Conservation (phyloP, 2,797 vertebrate genomes). For the Darevskia nairensis region DNA sequence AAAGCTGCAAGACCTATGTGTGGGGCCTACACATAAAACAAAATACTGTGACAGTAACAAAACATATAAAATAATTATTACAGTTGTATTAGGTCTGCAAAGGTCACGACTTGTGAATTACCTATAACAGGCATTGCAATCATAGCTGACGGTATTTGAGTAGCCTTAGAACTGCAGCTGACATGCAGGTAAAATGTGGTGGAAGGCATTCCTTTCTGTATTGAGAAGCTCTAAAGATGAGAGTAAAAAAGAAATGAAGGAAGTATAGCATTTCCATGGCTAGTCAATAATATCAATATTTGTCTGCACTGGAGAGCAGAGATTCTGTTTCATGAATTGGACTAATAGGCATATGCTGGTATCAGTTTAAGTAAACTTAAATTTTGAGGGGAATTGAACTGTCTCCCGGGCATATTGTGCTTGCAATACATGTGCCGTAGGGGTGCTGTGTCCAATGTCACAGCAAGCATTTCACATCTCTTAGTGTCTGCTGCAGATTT, state of each 20-base stretch:
- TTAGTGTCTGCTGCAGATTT: background rate
- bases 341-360: background rate
- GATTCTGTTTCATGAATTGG: background rate
- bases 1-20: too few species aligned
- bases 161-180: too few species aligned
- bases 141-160: too few species aligned
- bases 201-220: background rate
- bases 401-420: background rate
- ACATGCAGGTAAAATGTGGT: too few species aligned
- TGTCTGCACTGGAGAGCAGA: background rate
- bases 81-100: too few species aligned
- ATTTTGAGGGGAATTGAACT: background rate
- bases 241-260: background rate
- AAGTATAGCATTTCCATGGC: background rate
- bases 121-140: too few species aligned
- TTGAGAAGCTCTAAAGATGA: background rate
- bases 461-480: background rate
- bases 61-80: too few species aligned
- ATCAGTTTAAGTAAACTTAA: background rate
- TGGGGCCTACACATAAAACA: too few species aligned
- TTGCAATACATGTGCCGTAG: background rate
- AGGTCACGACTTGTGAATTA: too few species aligned
- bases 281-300: constrained; percentile 8
- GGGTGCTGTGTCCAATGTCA: background rate
- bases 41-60: too few species aligned